Evolutionary conservation across 2,113 vertebrate species (phyloP).

Genomic region (Plecotus auritus): DNA sequence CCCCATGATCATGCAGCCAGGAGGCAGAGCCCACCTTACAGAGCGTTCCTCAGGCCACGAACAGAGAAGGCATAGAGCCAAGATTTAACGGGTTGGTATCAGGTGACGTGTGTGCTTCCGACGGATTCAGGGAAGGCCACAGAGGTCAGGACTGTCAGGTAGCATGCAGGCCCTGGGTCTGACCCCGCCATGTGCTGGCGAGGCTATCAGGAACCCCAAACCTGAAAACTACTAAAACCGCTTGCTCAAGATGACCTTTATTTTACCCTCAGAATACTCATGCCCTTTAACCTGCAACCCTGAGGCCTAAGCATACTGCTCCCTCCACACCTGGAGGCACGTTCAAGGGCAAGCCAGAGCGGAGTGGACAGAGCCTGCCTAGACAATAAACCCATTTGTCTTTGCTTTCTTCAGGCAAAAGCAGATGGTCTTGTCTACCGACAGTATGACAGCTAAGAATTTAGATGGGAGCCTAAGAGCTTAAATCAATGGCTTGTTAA

Average conservation of each 20-base stretch:
- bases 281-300: neutral
- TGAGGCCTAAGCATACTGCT: neutral
- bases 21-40: neutral
- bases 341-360: fast-evolving
- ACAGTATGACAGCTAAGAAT: neutral
- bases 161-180: fast-evolving
- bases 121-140: neutral
- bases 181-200: fast-evolving
- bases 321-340: neutral
- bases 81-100: fast-evolving
- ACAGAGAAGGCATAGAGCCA: neutral
- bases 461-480: neutral
- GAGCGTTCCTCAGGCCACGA: neutral
- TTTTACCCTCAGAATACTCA: neutral
- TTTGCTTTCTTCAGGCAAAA: neutral
- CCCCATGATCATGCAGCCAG: neutral
- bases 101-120: neutral
- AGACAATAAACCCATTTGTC: neutral
- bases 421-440: neutral
- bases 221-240: neutral
- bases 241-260: neutral
- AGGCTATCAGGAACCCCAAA: neutral
- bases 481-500: neutral
- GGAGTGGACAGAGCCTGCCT: neutral
- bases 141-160: neutral